phyloP scores from a whole-genome alignment of 2,113 vertebrate species.

The Sorex araneus region DNA sequence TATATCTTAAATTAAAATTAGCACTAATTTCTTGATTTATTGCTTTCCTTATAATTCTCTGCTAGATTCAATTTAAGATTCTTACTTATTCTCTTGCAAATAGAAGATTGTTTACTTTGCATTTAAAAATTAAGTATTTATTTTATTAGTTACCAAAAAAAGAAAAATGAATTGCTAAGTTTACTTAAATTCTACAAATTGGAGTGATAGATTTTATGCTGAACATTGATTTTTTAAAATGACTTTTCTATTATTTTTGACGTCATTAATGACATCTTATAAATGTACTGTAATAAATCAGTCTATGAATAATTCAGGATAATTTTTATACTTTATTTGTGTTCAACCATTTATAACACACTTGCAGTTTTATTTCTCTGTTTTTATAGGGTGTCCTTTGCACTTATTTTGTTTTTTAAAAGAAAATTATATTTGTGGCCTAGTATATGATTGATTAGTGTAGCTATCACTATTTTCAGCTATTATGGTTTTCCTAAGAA shows the following conservation, averaged over 20 bases:
- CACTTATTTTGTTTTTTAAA: conserved; percentile 6
- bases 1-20: conserved; percentile 49
- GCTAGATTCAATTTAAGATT: conserved; percentile 36
- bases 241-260: not conserved
- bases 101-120: not conserved
- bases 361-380: conserved; percentile 8
- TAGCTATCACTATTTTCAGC: not conserved
- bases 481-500: not conserved
- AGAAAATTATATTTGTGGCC: conserved; percentile 12
- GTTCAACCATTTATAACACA: conserved; percentile 15
- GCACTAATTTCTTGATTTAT: conserved; percentile 43
- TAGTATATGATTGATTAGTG: not conserved
- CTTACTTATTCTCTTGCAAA: not conserved
- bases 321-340: conserved; percentile 45
- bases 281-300: not conserved
- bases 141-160: conserved; percentile 20
- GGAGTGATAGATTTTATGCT: not conserved
- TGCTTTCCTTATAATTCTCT: conserved; percentile 55
- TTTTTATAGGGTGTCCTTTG: not conserved
- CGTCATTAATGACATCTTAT: conserved; percentile 5
- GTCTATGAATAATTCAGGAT: not conserved
- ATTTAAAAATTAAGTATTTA: conserved; percentile 30
- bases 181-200: conserved; percentile 8
- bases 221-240: not conserved
- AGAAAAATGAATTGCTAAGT: not conserved